These are phyloP conservation scores for Litoditis marina DNA, from an alignment of 2,888 invertebrate genomes.

Conservation along the genomic window DNA sequence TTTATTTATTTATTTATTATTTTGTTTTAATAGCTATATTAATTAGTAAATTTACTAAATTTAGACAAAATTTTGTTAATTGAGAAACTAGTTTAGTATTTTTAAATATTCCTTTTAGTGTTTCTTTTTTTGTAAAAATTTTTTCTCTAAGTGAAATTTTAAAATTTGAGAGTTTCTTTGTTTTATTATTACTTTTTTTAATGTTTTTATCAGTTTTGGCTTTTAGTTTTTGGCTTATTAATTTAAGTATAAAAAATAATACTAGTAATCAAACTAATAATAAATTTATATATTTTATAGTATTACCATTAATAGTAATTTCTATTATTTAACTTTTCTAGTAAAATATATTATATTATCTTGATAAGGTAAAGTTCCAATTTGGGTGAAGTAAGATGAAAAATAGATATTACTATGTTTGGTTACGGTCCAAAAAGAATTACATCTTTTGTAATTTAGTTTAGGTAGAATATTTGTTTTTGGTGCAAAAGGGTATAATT, in stretches of 20 bases:
- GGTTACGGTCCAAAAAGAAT: conserved; percentile 41
- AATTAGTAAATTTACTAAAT: conserved; percentile 32
- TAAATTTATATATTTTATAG: conserved; percentile 28
- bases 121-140: conserved; percentile 43
- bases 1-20: conserved; percentile 43
- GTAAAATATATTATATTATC: conserved; percentile 41
- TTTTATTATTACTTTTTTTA: conserved; percentile 27
- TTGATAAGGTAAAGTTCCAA: conserved; percentile 44
- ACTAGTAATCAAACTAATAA: conserved; percentile 18
- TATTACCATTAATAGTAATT: conserved; percentile 28
- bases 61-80: conserved; percentile 26
- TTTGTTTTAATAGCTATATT: conserved; percentile 36
- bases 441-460: conserved; percentile 42
- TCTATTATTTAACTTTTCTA: conserved; percentile 40
- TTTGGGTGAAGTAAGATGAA: conserved; percentile 34
- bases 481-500: conserved; percentile 39
- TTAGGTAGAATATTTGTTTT: conserved; percentile 46
- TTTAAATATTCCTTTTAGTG: conserved; percentile 40
- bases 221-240: conserved; percentile 67
- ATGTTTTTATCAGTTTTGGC: conserved; percentile 52
- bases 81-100: conserved; percentile 36
- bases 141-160: conserved; percentile 36
- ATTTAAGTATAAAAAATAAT: conserved; percentile 35
- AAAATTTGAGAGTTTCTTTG: conserved; percentile 33
- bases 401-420: conserved; percentile 46